phyloP scores from a whole-genome alignment of 2,113 vertebrate species.

The Heterochromis multidens region DNA sequence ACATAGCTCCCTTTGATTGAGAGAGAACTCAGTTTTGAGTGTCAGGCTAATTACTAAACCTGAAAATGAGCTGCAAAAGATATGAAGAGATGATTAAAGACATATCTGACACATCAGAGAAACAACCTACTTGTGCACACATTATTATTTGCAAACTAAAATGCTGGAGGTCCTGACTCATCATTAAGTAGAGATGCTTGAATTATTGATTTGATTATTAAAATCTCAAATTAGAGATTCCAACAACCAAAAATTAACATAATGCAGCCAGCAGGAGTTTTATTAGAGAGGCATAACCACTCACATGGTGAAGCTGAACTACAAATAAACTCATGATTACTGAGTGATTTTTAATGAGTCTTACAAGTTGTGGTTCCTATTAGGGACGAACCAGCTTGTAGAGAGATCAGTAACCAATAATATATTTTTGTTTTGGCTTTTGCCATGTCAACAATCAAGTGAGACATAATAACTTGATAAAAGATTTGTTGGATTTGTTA shows the following conservation, averaged over 20 bases:
- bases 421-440: not conserved
- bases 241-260: not conserved
- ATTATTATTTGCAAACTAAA: not conserved
- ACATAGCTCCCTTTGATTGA: not conserved
- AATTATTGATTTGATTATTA: slow-evolving; percentile 8
- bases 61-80: not conserved
- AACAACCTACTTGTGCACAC: not conserved
- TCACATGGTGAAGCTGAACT: not conserved
- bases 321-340: not conserved
- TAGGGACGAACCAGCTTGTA: not conserved
- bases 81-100: not conserved
- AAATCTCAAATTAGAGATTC: not conserved
- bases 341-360: not conserved
- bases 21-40: not conserved
- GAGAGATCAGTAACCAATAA: not conserved
- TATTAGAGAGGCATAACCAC: not conserved
- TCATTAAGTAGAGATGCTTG: not conserved
- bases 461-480: not conserved
- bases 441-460: not conserved
- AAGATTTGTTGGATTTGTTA: not conserved
- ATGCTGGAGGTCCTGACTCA: not conserved
- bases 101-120: not conserved
- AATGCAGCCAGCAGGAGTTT: not conserved
- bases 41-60: slow-evolving; percentile 3
- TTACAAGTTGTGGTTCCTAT: not conserved